A percentile compares a stretch with the other conserved stretches of the same genome.
Evolutionary conservation across 2,797 vertebrate species (phyloP).

Genomic region (Malacoraja senta): DNA sequence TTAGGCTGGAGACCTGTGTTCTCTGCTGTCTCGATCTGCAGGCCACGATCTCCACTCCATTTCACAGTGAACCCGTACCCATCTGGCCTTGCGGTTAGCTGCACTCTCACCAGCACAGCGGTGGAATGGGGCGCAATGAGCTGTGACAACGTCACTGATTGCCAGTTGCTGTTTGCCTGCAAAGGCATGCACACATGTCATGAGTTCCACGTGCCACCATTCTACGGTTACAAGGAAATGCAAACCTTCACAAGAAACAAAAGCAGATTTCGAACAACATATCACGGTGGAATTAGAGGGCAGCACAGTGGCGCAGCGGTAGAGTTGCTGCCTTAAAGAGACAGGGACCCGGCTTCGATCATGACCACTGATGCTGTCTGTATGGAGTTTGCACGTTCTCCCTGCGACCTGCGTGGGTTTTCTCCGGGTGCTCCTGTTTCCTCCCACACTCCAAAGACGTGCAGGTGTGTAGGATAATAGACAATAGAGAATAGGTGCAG

Average conservation of each 20-base stretch:
- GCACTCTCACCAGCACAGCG: neutral
- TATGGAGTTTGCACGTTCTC: no score
- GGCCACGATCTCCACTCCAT: neutral
- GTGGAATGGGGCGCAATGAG: neutral
- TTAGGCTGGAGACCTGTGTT: neutral
- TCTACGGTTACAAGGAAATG: neutral
- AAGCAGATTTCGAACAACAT: neutral
- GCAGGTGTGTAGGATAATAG: no score
- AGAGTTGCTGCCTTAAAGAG: no score
- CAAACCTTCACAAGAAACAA: neutral
- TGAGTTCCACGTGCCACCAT: neutral
- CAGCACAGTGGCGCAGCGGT: no score
- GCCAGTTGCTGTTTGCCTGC: neutral
- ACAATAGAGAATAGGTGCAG: no score
- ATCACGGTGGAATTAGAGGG: neutral
- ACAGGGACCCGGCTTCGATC: no score
- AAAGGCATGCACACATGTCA: neutral
- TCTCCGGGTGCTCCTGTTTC: no score
- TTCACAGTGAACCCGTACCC: constrained; percentile 25
- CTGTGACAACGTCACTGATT: neutral
- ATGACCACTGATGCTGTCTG: no score
- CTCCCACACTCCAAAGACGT: no score
- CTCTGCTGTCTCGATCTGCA: neutral
- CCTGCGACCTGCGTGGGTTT: no score
- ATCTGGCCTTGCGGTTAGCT: neutral